Base-by-base conservation (phyloP, 1,140 invertebrate species). In the Drusus annulatus region DNA sequence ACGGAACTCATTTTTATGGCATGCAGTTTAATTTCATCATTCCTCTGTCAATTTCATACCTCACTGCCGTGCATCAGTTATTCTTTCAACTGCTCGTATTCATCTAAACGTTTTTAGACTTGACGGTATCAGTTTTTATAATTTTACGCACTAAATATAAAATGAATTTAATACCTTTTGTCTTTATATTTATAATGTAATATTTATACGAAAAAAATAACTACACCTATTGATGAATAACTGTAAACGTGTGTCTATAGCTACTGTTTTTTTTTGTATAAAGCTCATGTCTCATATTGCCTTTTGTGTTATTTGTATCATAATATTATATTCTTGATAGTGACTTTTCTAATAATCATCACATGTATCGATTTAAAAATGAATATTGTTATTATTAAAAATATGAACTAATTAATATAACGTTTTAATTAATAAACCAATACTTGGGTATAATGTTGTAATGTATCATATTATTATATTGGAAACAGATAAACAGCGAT, bases 261-360 rank as follows among this genome's bases (percentile, higher is more conserved):
- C 60, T 63, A 16, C 23, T 65, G 28, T 31, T 65, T 25, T 65
- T 25, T 65, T 65, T 28, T 25, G n/a, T 25, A 8, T 65, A 56
- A 56, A 17, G 8, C n/a, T 17, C n/a, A 17, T 56, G 16, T 60
- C 17, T 60, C 10, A 23, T 60, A 60, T 28, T 10, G 16, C 21
- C n/a, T 31, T n/a, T 65, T 65, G 62, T 65, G 62, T 65, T 65
- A 28, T 13, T 13, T 45, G 36, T 45, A 45, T 45, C 36, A 45
- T 45, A 45, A 45, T 45, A 45, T 45, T 65, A 65, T 65, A 65
- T 65, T 65, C 62, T 31, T 65, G 23, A 25, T 65, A 65, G 62
- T 65, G 21, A 25, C 23, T 65, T 65, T 65, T 65, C 25, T n/a
- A 65, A 65, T 65, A 31, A 45, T 45, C 36, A 13, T 45, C 36